Evolutionary conservation across 37 sponge, comb jelly and placozoan species (phyloP).

Genomic region (Beroe forskalii): DNA sequence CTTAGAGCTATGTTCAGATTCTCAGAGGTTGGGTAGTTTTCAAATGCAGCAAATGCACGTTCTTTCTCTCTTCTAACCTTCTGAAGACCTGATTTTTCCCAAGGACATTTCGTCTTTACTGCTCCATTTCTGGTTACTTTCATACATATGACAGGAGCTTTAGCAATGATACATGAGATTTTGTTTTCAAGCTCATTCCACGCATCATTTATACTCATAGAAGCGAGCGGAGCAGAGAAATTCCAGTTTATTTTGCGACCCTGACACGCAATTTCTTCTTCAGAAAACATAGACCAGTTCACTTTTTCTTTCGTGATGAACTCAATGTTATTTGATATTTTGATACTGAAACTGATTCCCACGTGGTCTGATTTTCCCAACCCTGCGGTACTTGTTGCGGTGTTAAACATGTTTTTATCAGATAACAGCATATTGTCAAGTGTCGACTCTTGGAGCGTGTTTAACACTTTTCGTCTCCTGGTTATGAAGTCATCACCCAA

Average conservation of each 20-base stretch:
- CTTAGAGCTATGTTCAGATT: neutral
- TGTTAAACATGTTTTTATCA: neutral
- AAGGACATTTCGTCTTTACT: neutral
- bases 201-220: neutral
- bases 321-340: neutral
- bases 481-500: conserved; percentile 30
- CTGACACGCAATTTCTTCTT: neutral
- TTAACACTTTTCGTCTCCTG: neutral
- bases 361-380: conserved; percentile 34
- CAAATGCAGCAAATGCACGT: neutral
- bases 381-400: neutral
- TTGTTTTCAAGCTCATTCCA: neutral
- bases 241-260: neutral
- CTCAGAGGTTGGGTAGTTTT: neutral
- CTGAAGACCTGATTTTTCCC: neutral
- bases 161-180: neutral
- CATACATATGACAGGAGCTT: neutral
- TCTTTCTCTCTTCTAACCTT: neutral
- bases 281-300: neutral
- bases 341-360: neutral
- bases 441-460: neutral
- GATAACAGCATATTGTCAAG: conserved; percentile 16
- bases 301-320: neutral
- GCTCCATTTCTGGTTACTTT: neutral
- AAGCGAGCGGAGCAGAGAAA: neutral